phyloP scores from a whole-genome alignment of 92 coral and sea anemone species.

The Desmophyllum pertusum region DNA sequence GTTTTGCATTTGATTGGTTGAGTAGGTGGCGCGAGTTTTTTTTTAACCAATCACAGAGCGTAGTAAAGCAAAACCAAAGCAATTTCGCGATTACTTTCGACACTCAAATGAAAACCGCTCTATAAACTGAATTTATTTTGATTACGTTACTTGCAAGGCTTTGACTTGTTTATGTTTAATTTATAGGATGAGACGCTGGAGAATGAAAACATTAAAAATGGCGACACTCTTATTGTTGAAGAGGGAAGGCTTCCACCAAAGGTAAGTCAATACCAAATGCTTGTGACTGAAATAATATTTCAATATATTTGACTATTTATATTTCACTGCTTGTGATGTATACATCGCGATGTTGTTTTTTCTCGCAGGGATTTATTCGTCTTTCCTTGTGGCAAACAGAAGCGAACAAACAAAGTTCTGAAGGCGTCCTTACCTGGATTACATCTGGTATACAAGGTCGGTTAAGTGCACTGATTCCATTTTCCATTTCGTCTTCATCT shows the following conservation, averaged over 20 bases:
- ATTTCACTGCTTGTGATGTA: background rate
- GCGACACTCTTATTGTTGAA: slow-evolving; percentile 54
- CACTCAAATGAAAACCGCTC: too few relatives aligned
- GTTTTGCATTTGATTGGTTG: too few relatives aligned
- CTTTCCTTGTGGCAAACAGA: slow-evolving; percentile 65
- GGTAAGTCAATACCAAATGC: slow-evolving; percentile 20
- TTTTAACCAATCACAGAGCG: too few relatives aligned
- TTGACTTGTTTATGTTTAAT: slow-evolving; percentile 3
- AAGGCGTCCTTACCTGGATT: slow-evolving; percentile 66
- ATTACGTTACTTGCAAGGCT: background rate
- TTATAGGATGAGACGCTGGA: slow-evolving; percentile 57
- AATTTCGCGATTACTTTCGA: too few relatives aligned
- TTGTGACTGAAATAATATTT: background rate
- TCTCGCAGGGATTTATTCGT: slow-evolving; percentile 66
- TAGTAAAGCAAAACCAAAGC: too few relatives aligned
- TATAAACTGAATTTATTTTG: background rate
- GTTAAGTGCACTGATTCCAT: background rate
- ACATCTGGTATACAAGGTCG: slow-evolving; percentile 77
- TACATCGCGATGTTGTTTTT: background rate
- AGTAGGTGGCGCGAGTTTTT: too few relatives aligned
- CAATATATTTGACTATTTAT: background rate
- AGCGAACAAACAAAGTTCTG: slow-evolving; percentile 10
- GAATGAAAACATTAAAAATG: slow-evolving; percentile 45
- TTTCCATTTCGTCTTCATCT: too few relatives aligned
- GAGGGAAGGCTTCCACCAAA: slow-evolving; percentile 72